These are phyloP conservation scores for Microtus ochrogaster DNA, from an alignment of 2,113 vertebrate genomes.

Conservation along the genomic window DNA sequence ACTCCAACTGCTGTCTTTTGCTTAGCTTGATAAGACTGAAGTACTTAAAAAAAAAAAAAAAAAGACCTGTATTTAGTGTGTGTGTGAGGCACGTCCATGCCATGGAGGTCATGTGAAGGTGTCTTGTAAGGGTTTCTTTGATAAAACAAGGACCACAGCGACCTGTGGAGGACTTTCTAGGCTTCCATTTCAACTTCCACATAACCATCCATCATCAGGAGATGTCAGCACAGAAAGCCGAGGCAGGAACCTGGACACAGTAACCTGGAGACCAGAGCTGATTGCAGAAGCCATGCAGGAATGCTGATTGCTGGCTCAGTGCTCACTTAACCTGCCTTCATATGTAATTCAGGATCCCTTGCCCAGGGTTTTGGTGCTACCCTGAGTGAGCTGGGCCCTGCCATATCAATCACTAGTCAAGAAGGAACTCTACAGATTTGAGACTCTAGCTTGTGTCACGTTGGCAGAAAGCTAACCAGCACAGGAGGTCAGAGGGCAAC, in stretches of 20 bases:
- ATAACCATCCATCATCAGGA: neutral
- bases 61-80: neutral
- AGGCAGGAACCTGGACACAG: neutral
- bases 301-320: neutral
- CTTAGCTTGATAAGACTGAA: neutral
- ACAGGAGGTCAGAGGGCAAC: neutral
- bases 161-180: neutral
- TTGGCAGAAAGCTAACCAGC: neutral
- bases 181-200: neutral
- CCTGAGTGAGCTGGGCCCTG: neutral
- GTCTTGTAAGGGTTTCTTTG: neutral
- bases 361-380: neutral
- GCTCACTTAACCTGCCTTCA: neutral
- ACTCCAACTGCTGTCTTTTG: slow-evolving; percentile 14
- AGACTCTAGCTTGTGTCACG: neutral
- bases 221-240: neutral
- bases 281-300: neutral
- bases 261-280: neutral
- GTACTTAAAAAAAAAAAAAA: neutral
- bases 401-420: too few relatives aligned
- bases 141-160: neutral
- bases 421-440: neutral
- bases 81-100: too few relatives aligned
- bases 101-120: neutral
- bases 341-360: too few relatives aligned